A percentile compares a stretch with the other conserved stretches of the same genome.
Conservation (phyloP, 2,797 vertebrate species). For the Cossypha niveicapilla region DNA sequence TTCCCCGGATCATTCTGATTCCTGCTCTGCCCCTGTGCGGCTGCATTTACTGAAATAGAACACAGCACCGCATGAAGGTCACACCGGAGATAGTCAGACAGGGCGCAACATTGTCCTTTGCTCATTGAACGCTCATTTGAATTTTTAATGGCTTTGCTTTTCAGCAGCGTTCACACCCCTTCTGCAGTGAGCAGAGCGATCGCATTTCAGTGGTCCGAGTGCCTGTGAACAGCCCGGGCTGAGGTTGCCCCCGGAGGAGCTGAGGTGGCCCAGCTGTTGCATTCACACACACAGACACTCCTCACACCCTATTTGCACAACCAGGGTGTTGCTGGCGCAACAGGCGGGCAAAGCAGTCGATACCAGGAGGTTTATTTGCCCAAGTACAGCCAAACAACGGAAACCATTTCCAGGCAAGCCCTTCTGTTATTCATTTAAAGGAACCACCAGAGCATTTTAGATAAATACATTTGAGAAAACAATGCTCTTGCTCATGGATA, state of each 20-base stretch:
- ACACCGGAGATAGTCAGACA: neutral
- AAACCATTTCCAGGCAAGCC: constrained; percentile 7
- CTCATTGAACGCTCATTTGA: constrained; percentile 49
- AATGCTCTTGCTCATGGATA: neutral
- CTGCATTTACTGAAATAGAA: constrained; percentile 32
- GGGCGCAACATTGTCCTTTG: constrained; percentile 36
- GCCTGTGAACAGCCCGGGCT: neutral
- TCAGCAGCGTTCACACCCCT: neutral
- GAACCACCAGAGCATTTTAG: neutral
- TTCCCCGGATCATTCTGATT: neutral
- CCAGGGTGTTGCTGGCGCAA: neutral
- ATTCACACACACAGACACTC: neutral
- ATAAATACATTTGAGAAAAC: constrained; percentile 3
- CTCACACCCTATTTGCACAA: constrained; percentile 8
- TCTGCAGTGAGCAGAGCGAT: neutral
- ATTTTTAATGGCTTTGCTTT: constrained; percentile 52
- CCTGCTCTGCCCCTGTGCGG: neutral
- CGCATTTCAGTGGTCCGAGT: fast-evolving
- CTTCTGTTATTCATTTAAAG: constrained; percentile 9
- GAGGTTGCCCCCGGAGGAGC: neutral
- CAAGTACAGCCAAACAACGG: neutral
- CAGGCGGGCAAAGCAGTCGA: neutral
- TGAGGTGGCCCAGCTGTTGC: neutral
- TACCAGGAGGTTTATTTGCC: neutral
- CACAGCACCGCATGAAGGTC: constrained; percentile 38